A percentile compares a stretch with the other conserved stretches of the same genome.
phyloP scores from a whole-genome alignment of 2,113 vertebrate species.

The Tragulus kanchil region DNA sequence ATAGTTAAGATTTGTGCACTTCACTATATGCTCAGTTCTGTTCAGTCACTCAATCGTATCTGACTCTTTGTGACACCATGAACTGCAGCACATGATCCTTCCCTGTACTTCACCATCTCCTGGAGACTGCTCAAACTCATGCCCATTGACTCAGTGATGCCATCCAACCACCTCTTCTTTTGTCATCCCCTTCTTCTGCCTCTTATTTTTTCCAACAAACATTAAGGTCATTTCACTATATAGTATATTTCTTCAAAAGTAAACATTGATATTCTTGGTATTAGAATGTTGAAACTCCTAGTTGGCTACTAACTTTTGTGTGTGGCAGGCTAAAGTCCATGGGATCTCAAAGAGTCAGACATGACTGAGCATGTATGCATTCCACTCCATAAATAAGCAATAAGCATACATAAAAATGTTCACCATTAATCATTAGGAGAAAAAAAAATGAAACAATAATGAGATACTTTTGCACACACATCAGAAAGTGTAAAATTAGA shows the following conservation, averaged over 20 bases:
- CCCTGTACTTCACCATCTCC: too few species aligned
- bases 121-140: too few species aligned
- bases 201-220: too few species aligned
- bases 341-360: neutral
- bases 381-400: neutral
- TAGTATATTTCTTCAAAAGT: neutral
- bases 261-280: neutral
- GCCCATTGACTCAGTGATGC: too few species aligned
- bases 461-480: neutral
- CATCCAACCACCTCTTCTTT: too few species aligned
- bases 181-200: too few species aligned
- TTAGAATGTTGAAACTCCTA: neutral
- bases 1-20: neutral
- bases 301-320: neutral
- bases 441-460: neutral
- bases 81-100: too few species aligned
- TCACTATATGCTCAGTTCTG: neutral
- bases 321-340: neutral
- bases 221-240: too few species aligned
- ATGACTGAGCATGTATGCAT: neutral
- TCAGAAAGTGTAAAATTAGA: neutral
- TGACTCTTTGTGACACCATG: too few species aligned
- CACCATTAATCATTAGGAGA: neutral
- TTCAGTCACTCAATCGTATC: too few species aligned
- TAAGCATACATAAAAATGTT: neutral